Percentiles rank a stretch among this genome's conserved stretches.
Conservation (phyloP, 2,113 vertebrate genomes). For the Ceyx cyanopectus region DNA sequence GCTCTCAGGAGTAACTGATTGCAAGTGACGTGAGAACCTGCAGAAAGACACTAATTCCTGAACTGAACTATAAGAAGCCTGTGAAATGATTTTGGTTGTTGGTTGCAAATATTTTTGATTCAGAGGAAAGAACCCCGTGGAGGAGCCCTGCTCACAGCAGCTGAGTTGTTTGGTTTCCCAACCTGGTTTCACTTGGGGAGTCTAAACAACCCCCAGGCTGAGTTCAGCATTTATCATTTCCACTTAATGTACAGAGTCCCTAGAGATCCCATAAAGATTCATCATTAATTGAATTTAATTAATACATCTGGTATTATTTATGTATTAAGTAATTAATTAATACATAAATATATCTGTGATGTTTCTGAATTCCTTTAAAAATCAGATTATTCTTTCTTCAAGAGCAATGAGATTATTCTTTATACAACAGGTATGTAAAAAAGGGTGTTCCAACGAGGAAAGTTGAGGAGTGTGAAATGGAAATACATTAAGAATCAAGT, state of each 20-base stretch:
- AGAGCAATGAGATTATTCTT: neutral
- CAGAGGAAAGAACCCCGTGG: neutral
- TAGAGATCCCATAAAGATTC: neutral
- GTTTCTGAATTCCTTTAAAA: neutral
- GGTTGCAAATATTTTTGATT: slow-evolving; percentile 23
- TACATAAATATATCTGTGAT: neutral
- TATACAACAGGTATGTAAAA: neutral
- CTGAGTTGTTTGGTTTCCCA: neutral
- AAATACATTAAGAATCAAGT: neutral
- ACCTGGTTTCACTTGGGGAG: neutral
- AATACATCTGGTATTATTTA: too few relatives aligned
- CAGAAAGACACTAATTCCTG: slow-evolving; percentile 54
- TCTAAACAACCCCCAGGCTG: neutral
- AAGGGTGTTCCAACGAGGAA: neutral
- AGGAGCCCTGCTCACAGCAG: neutral
- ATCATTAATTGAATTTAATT: neutral
- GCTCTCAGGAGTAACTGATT: slow-evolving; percentile 36
- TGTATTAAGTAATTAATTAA: too few relatives aligned
- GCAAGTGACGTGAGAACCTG: slow-evolving; percentile 55
- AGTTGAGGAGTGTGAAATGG: neutral
- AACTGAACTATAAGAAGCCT: slow-evolving; percentile 36
- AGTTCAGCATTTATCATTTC: neutral
- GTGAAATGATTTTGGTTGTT: slow-evolving; percentile 29
- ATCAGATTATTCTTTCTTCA: neutral
- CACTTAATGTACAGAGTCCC: neutral